These are phyloP conservation scores for Gracilinanus agilis DNA, from an alignment of 2,113 vertebrate genomes.

Conservation along the genomic window DNA sequence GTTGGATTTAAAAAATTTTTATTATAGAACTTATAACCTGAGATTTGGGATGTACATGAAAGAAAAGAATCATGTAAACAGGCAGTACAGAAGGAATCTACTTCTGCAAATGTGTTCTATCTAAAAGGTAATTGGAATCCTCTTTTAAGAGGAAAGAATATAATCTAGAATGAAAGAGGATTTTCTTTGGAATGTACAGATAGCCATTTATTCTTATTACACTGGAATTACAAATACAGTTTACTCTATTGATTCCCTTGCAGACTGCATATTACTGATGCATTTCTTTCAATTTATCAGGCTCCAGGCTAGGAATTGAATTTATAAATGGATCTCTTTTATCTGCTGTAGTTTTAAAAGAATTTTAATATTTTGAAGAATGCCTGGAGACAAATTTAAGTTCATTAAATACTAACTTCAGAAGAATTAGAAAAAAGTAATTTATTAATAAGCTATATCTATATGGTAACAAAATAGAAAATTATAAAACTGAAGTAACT, in stretches of 20 bases:
- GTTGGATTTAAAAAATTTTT: too few relatives aligned
- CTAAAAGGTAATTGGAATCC: neutral
- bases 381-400: neutral
- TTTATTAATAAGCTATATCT: neutral
- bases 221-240: neutral
- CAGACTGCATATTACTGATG: neutral
- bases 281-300: neutral
- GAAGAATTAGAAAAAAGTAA: neutral
- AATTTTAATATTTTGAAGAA: neutral
- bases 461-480: neutral
- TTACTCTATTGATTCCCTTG: neutral
- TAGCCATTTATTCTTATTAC: neutral
- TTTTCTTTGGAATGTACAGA: neutral
- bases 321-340: neutral
- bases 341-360: neutral
- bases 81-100: neutral
- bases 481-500: neutral
- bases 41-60: neutral
- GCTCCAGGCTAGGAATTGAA: neutral
- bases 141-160: neutral
- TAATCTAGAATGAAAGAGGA: neutral
- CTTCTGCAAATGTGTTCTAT: neutral
- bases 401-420: neutral
- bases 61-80: neutral
- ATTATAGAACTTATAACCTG: neutral